These are phyloP conservation scores for Aptenodytes patagonicus DNA, from an alignment of 2,113 vertebrate species.

Conservation along the genomic window DNA sequence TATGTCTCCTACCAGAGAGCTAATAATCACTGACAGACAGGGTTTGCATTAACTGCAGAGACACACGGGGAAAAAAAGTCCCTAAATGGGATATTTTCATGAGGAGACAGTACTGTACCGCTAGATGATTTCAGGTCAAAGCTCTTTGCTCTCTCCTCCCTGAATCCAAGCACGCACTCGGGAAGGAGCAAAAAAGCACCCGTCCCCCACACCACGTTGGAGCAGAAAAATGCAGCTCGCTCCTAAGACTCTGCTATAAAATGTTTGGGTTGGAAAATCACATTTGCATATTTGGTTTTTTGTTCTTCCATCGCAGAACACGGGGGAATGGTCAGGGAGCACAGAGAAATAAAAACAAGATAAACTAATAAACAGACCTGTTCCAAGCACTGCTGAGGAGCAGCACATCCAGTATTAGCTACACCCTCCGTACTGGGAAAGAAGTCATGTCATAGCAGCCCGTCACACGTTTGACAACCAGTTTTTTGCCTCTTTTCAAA, in stretches of 20 bases:
- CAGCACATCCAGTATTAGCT: neutral
- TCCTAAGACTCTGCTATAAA: neutral
- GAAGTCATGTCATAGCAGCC: neutral
- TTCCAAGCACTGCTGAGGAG: neutral
- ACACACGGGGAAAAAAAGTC: neutral
- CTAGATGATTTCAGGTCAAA: neutral
- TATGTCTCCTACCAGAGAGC: neutral
- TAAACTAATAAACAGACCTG: neutral
- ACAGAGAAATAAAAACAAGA: neutral
- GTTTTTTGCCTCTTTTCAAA: neutral
- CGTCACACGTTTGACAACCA: rapidly evolving
- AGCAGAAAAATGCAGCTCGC: neutral
- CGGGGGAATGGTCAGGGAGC: neutral
- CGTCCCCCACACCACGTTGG: rapidly evolving
- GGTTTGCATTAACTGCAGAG: neutral
- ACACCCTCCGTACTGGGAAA: neutral
- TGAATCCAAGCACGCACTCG: rapidly evolving
- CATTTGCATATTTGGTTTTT: neutral
- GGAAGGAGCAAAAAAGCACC: neutral
- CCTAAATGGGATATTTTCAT: neutral
- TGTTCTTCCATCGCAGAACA: neutral
- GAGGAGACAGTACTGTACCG: neutral
- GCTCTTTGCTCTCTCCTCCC: neutral
- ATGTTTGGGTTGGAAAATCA: neutral
- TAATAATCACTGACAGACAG: neutral